Evolutionary conservation across 2,888 invertebrate genomes (phyloP).

Genomic region (Kryphioiulus occultus): DNA sequence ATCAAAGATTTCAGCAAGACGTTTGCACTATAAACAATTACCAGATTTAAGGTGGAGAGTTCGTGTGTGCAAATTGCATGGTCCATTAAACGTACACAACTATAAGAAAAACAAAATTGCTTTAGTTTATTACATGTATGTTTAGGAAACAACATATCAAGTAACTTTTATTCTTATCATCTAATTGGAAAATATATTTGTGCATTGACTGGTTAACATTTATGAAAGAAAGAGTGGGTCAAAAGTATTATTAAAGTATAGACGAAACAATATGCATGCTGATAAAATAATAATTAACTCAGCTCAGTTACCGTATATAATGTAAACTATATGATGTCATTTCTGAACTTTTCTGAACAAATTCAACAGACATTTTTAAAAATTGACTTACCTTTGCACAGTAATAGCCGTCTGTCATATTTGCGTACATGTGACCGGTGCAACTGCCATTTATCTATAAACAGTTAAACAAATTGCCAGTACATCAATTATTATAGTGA

Average conservation of each 20-base stretch:
- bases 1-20: background rate
- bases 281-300: background rate
- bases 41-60: background rate
- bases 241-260: no score
- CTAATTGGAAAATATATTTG: no score
- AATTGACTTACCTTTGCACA: background rate
- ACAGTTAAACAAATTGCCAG: no score
- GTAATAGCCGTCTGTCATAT: background rate
- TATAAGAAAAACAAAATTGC: background rate
- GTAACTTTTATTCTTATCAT: background rate
- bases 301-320: no score
- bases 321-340: no score
- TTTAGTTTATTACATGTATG: background rate
- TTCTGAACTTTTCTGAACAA: no score
- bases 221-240: no score
- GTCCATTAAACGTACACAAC: background rate
- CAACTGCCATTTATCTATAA: background rate
- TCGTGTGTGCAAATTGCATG: background rate
- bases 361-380: background rate
- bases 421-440: background rate
- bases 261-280: background rate
- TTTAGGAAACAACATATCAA: background rate
- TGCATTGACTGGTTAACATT: no score
- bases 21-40: background rate
- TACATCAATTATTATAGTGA: no score